These are phyloP conservation scores for Mohoua ochrocephala DNA, from an alignment of 2,113 vertebrate genomes.

Conservation along the genomic window DNA sequence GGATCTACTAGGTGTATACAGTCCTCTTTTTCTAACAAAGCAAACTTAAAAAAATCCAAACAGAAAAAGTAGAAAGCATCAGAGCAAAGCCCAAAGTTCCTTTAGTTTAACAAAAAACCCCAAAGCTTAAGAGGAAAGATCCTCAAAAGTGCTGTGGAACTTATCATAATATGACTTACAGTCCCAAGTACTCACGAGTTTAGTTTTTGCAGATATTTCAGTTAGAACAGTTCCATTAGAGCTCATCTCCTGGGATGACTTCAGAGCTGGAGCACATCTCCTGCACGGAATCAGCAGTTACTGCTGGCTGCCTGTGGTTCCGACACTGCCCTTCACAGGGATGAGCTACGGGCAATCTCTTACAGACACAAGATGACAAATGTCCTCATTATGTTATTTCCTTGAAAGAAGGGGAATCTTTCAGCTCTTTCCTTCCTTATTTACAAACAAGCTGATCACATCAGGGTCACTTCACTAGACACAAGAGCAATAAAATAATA, in stretches of 20 bases:
- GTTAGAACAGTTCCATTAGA: background rate
- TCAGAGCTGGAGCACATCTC: background rate
- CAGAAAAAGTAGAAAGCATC: background rate
- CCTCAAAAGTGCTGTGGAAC: background rate
- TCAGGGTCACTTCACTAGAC: background rate
- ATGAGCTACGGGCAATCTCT: background rate
- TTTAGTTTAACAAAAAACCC: background rate
- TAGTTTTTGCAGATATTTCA: background rate
- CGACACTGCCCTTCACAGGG: fast-evolving
- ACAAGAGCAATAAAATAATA: background rate
- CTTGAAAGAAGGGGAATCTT: background rate
- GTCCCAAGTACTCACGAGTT: background rate
- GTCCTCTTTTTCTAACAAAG: background rate
- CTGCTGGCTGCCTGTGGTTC: background rate
- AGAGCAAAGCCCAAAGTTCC: background rate
- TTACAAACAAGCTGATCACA: background rate
- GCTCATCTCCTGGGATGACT: background rate
- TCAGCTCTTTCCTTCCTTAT: background rate
- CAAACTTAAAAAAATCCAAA: background rate
- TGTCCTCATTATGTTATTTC: background rate
- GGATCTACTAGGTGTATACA: background rate
- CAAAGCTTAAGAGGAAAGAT: background rate
- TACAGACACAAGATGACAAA: background rate
- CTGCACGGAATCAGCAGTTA: background rate
- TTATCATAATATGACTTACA: background rate